Base-by-base conservation (phyloP, 2,888 invertebrate genomes). In the Sarcophaga carnaria region DNA sequence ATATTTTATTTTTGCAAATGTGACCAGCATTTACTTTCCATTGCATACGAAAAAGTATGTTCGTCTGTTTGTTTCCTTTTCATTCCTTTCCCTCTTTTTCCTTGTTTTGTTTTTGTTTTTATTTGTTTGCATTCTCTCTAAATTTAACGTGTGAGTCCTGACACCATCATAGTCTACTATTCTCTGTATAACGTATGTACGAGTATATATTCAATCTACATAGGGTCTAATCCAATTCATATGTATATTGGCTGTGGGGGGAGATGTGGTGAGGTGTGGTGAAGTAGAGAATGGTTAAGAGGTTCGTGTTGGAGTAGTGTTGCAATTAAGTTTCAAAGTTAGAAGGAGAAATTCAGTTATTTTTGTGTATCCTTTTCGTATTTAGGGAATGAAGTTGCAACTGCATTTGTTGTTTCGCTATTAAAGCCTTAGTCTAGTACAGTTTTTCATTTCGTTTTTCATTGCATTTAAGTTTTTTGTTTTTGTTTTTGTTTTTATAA, bases 121-220 rank as follows among this genome's bases (percentile, higher is more conserved):
- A 49, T 71, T 27, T 17, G 45, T 76, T 64, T 60, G 27, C 54
- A 76, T 78, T 81, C 77, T 72, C 72, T 77, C 76, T 71, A 79
- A 74, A 78, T 72, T 54, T 71, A 84, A 87, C 87, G 87, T 87
- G 87, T 87, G 87, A 87, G 87, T 87, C 87, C 87, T 87, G 81
- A 87, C 87, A 87, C 87, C 87, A 82, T 84, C 84, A 62, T 49
- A 84, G 84, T 82, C 84, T 85, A 14, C 76, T 71, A 49, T 75
- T 77, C 71, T 64, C 63, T 77, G 8, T 83, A 72, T 54, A 12
- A 0, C 14, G 17, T 14, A 54, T 17, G 17, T 37, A 0, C 10
- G 2, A 10, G 54, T 49, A 67, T 66, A 64, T 62, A 67, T 83
- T 72, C 47, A 8, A 37, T 37, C 8, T 37, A 37, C 37, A 4